A percentile compares a stretch with the other conserved stretches of the same genome.
Conservation (phyloP, 92 coral and sea anemone species). For the Desmophyllum pertusum region DNA sequence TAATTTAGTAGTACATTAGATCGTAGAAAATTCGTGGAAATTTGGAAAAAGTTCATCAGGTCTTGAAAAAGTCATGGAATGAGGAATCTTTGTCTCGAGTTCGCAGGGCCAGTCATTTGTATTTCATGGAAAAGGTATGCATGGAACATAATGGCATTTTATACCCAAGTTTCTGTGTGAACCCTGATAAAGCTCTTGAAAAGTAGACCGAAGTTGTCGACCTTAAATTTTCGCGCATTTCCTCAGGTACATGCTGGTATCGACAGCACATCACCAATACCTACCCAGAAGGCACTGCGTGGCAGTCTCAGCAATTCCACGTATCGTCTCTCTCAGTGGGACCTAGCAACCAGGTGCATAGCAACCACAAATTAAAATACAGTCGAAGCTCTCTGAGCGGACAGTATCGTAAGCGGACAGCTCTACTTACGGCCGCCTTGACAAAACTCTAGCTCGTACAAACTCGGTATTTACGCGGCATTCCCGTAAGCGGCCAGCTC, state of each 20-base stretch:
- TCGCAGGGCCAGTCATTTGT: not conserved
- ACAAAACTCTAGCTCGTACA: too few species aligned
- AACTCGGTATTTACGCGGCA: too few species aligned
- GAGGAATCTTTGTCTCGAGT: not conserved
- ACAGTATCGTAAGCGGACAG: too few species aligned
- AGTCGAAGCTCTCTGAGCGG: too few species aligned
- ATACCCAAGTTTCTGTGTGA: not conserved
- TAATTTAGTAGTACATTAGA: not conserved
- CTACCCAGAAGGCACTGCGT: slow-evolving; percentile 93
- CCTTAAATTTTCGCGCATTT: not conserved
- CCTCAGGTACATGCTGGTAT: slow-evolving; percentile 70
- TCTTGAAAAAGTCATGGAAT: not conserved
- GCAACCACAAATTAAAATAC: not conserved
- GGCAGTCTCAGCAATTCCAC: slow-evolving; percentile 64
- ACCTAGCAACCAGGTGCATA: slow-evolving; percentile 71
- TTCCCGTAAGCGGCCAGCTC: too few species aligned
- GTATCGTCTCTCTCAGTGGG: slow-evolving; percentile 75
- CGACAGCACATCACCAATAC: slow-evolving; percentile 77
- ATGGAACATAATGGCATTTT: too few species aligned
- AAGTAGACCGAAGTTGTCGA: not conserved
- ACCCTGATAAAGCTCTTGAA: not conserved
- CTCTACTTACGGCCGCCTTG: too few species aligned
- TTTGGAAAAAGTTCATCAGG: not conserved
- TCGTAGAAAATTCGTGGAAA: not conserved
- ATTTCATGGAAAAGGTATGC: not conserved